These are phyloP conservation scores for Diacarnus erythraeanus DNA, from an alignment of 37 sponge, comb jelly and placozoan genomes.

Conservation along the genomic window DNA sequence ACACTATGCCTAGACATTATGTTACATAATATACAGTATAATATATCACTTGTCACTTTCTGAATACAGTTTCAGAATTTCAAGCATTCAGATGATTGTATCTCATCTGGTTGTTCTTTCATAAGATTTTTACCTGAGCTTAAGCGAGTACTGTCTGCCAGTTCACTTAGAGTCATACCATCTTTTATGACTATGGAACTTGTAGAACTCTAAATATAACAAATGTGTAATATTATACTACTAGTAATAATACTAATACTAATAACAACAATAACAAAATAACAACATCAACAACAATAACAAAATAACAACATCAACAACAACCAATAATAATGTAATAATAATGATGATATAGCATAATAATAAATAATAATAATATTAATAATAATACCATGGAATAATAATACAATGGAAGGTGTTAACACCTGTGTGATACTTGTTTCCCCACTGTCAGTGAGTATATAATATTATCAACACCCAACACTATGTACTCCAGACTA, in stretches of 20 bases:
- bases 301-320: neutral
- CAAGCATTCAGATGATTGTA: too few relatives aligned
- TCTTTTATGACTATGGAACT: neutral
- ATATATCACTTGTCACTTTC: too few relatives aligned
- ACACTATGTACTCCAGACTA: too few relatives aligned
- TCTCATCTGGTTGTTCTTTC: too few relatives aligned
- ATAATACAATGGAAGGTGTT: neutral
- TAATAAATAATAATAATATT: neutral
- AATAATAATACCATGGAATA: neutral
- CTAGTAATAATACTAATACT: too few relatives aligned
- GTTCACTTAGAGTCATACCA: conserved; percentile 25
- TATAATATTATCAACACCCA: too few relatives aligned
- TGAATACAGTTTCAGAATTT: too few relatives aligned
- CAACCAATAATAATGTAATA: neutral
- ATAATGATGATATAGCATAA: neutral
- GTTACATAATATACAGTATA: too few relatives aligned
- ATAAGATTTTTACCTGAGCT: conserved; percentile 1
- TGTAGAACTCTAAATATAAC: too few relatives aligned
- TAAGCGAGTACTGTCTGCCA: neutral
- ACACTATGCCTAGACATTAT: too few relatives aligned
- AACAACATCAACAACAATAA: neutral
- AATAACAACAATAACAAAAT: too few relatives aligned
- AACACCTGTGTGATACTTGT: neutral
- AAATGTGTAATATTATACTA: too few relatives aligned
- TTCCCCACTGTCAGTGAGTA: neutral